phyloP scores from a whole-genome alignment of 2,113 vertebrate species.

The Lathamus discolor region DNA sequence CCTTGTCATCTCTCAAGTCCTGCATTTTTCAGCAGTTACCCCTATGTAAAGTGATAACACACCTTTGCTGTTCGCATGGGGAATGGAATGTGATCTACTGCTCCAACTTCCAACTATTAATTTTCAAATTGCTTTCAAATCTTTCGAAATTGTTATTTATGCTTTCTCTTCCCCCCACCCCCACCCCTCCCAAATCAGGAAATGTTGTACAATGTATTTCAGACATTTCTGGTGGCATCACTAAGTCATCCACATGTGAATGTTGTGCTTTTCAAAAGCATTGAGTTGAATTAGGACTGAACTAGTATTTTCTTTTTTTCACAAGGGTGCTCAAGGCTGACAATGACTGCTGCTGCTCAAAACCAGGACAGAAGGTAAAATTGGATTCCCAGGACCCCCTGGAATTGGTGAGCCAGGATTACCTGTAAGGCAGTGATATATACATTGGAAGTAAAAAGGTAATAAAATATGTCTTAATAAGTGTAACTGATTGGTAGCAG shows the following conservation, averaged over 20 bases:
- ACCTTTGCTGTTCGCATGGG: not conserved
- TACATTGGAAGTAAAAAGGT: not conserved
- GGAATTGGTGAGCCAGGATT: constrained; percentile 83
- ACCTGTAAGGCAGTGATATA: constrained; percentile 72
- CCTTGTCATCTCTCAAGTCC: not conserved
- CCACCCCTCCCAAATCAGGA: not conserved
- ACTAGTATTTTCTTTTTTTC: not conserved
- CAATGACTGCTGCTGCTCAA: too few species aligned
- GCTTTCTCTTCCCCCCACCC: not conserved
- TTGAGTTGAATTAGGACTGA: not conserved
- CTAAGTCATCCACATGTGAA: not conserved
- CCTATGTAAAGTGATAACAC: not conserved
- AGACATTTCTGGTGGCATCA: not conserved
- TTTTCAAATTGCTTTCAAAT: not conserved
- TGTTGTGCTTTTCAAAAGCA: not conserved
- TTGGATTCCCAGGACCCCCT: constrained; percentile 76
- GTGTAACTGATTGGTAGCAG: not conserved
- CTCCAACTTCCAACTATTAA: too few species aligned
- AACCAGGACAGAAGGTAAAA: constrained; percentile 82
- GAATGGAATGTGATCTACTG: not conserved
- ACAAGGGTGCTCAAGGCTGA: constrained; percentile 84
- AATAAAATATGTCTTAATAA: not conserved
- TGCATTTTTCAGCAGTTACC: not conserved
- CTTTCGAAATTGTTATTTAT: not conserved
- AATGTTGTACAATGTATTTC: not conserved